Percentiles rank a stretch among this genome's conserved stretches.
Evolutionary conservation across 2,797 vertebrate species (phyloP).

Genomic region (Enteromius viviparus): DNA sequence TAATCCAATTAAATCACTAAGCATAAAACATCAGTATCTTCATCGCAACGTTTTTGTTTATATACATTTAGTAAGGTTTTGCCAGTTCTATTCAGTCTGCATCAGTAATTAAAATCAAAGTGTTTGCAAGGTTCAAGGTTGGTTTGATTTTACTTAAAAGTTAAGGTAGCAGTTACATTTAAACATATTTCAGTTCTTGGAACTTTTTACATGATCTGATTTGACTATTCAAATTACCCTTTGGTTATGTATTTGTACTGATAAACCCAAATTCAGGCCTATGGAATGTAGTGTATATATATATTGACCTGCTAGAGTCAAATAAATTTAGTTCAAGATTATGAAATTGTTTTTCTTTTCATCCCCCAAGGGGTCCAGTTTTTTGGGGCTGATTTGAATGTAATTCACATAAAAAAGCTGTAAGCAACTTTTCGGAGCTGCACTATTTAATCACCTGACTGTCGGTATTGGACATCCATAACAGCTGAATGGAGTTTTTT

Average conservation of each 20-base stretch:
- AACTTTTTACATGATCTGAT: background rate
- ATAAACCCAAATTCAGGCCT: background rate
- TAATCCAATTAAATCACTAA: background rate
- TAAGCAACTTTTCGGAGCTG: slow-evolving; percentile 8
- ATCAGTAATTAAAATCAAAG: background rate
- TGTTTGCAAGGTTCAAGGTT: background rate
- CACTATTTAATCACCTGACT: slow-evolving; percentile 30
- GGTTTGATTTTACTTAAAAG: background rate
- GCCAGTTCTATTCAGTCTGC: background rate
- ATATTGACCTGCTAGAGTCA: background rate
- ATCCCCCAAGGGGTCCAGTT: background rate
- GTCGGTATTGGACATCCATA: slow-evolving; percentile 18
- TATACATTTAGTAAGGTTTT: background rate
- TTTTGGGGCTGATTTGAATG: background rate
- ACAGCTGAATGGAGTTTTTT: slow-evolving; percentile 28
- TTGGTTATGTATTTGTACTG: background rate
- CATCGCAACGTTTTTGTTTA: background rate
- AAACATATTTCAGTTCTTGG: background rate
- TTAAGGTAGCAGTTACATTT: background rate
- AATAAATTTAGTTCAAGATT: background rate
- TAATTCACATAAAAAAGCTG: background rate
- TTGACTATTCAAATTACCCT: background rate
- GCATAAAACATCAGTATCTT: background rate
- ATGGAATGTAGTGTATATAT: too few species aligned
- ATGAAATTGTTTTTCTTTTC: background rate